phyloP scores from a whole-genome alignment of 2,888 invertebrate species.

The Pandemis heparana region DNA sequence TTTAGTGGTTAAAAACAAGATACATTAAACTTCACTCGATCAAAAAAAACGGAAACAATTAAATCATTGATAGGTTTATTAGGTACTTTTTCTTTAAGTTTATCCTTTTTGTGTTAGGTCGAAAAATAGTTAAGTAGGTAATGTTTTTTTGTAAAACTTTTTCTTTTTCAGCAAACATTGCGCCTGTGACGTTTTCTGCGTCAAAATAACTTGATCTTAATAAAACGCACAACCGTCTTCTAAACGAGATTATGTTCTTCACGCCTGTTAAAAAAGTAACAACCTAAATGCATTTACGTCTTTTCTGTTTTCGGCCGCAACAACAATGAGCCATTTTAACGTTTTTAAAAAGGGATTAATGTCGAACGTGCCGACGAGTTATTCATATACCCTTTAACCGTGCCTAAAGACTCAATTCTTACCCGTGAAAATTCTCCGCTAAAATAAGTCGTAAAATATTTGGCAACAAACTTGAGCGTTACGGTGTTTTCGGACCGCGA shows the following conservation, averaged over 20 bases:
- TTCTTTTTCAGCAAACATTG: too few species aligned
- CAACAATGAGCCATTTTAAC: conserved; percentile 63
- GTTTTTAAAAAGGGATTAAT: conserved; percentile 67
- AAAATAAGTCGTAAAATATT: conserved; percentile 48
- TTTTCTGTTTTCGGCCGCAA: conserved; percentile 52
- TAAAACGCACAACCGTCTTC: conserved; percentile 36
- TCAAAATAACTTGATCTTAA: too few species aligned
- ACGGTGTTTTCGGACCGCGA: conserved; percentile 31
- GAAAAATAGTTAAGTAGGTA: too few species aligned
- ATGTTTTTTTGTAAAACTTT: too few species aligned
- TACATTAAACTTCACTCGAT: too few species aligned
- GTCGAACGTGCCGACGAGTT: conserved; percentile 54
- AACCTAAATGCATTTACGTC: conserved; percentile 50
- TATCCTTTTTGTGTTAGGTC: too few species aligned
- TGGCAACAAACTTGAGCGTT: conserved; percentile 41
- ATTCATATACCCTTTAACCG: conserved; percentile 53
- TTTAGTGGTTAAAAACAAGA: too few species aligned
- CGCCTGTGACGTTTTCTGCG: too few species aligned
- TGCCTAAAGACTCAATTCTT: conserved; percentile 52
- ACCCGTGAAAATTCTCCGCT: conserved; percentile 44
- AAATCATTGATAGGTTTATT: too few species aligned
- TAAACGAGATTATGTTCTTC: conserved; percentile 48
- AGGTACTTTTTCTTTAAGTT: too few species aligned
- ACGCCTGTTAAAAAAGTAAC: conserved; percentile 41
- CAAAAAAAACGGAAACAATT: too few species aligned